Conservation (phyloP, 2,888 invertebrate species). For the Parnassius apollo region DNA sequence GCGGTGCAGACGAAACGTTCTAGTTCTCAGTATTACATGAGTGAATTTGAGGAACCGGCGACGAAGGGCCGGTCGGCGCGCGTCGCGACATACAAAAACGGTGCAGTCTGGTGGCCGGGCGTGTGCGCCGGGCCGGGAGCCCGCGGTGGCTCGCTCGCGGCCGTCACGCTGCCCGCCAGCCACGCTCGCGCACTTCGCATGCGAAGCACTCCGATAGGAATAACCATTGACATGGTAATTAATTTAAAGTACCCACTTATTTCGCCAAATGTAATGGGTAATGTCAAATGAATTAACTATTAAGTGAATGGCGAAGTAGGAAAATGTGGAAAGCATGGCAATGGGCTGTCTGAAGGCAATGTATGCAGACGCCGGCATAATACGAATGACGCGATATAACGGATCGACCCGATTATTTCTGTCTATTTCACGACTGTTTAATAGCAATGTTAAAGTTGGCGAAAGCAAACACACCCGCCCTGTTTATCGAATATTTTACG, state of each 20-base stretch:
- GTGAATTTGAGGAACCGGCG: conserved; percentile 60
- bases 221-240: conserved; percentile 45
- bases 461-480: conserved; percentile 78
- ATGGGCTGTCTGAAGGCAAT: conserved; percentile 52
- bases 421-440: conserved; percentile 80
- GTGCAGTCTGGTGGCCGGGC: conserved; percentile 57
- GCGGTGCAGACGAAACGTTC: conserved; percentile 53
- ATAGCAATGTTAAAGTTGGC: conserved; percentile 79
- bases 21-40: conserved; percentile 70
- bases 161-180: conserved; percentile 16
- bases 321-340: conserved; percentile 63
- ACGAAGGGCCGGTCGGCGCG: conserved; percentile 57
- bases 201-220: conserved; percentile 32
- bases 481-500: conserved; percentile 81
- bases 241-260: conserved; percentile 43
- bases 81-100: conserved; percentile 74
- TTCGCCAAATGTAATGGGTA: conserved; percentile 48
- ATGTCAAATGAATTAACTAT: conserved; percentile 58
- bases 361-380: conserved; percentile 67
- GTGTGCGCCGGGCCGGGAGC: conserved; percentile 43
- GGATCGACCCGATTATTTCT: conserved; percentile 80
- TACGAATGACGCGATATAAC: conserved; percentile 78
- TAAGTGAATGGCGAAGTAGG: conserved; percentile 62
- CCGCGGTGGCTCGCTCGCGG: conserved; percentile 33
- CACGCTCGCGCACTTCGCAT: conserved; percentile 34